phyloP scores from a whole-genome alignment of 2,113 vertebrate genomes.

The Sinosuthora webbiana region DNA sequence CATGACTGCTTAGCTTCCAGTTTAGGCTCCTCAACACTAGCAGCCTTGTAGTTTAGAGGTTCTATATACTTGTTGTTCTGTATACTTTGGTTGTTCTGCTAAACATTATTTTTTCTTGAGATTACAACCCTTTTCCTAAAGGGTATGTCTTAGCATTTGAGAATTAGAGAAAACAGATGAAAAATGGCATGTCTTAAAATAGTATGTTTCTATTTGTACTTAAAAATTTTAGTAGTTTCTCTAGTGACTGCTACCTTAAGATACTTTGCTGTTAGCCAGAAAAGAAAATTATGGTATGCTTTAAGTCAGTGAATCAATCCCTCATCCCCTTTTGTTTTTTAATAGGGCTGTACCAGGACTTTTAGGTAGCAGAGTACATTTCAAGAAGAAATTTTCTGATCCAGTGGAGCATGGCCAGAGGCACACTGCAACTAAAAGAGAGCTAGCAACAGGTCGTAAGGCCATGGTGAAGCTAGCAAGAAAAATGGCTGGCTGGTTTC shows the following conservation, averaged over 20 bases:
- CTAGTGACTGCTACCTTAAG: not conserved
- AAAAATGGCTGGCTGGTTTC: slow-evolving; percentile 84
- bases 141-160: not conserved
- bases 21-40: not conserved
- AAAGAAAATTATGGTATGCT: not conserved
- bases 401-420: slow-evolving; percentile 91
- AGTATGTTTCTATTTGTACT: not conserved
- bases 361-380: slow-evolving; percentile 79
- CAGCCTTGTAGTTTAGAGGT: not conserved
- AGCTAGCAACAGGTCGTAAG: slow-evolving; percentile 87
- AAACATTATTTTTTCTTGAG: not conserved
- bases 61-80: not conserved
- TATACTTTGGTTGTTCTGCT: not conserved
- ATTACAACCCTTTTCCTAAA: not conserved
- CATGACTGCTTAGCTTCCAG: not conserved
- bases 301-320: not conserved
- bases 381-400: slow-evolving; percentile 88
- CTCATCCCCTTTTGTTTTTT: not conserved
- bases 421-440: slow-evolving; percentile 90
- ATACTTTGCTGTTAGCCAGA: not conserved
- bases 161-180: not conserved
- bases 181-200: not conserved
- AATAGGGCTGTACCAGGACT: slow-evolving; percentile 90
- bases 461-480: slow-evolving; percentile 79
- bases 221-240: not conserved